Evolutionary conservation across 2,888 invertebrate genomes (phyloP), one percentile per base, ranked within the genome.

Genomic region (Drosophila paramelanica): DNA sequence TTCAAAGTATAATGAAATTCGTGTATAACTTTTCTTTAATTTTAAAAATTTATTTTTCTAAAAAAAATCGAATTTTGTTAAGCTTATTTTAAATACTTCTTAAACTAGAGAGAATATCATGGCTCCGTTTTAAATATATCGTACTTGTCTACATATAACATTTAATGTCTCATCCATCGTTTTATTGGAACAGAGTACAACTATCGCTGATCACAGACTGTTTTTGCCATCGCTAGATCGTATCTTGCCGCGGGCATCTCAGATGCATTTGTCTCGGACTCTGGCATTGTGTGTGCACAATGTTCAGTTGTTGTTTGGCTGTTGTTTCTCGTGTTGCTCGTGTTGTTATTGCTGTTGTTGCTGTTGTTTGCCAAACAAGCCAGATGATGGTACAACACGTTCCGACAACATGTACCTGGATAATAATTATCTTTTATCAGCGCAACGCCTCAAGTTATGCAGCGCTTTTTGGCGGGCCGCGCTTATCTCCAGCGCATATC

Each of bases 361-460:
- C 17, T 71, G 56, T 79, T 79, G 67, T 76, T 75, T 60, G 72
- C 20, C 55, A 67, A 72, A 73, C 67, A 72, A 20, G 56, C 50
- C 57, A 31, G 31, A 10, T 45, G 55, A 33, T 45, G 47, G 43
- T 49, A 31, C 53, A n/a, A 42, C 47, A 20, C 31, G 20, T n/a
- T 38, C 60, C 61, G 55, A 58, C 65, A 71, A 55, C 66, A 43
- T 58, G 67, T 58, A 66, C 36, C 53, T 52, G 17, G 33, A 41
- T 31, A 43, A 59, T 51, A 77, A 77, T 68, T 56, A 66, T 56
- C 55, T 59, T 61, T 61, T 64, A 73, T 68, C 64, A 57, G 64
- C 42, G 13, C 38, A 56, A 73, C 88, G 85, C 88, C 82, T 79
- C 14, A 70, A 72, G 74, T 59, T 88, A 85, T 85, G 82, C 88